These are phyloP conservation scores for Lamellibrachia satsuma DNA, from an alignment of 2,888 invertebrate species.

Conservation along the genomic window DNA sequence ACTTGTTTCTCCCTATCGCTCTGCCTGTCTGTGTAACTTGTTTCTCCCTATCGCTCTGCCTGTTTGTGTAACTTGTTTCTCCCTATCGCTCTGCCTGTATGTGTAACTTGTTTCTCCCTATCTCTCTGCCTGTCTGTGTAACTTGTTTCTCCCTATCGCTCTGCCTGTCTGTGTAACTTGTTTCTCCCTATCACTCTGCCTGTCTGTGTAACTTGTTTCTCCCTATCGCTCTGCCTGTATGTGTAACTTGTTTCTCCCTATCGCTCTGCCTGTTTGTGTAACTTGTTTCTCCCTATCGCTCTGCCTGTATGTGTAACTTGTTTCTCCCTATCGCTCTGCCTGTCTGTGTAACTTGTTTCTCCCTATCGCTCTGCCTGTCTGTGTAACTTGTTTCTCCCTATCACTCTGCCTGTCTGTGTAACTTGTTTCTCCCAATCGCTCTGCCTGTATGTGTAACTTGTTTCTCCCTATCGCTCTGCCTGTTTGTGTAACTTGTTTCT, in stretches of 20 bases:
- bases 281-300: not conserved
- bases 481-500: not conserved
- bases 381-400: not conserved
- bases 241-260: not conserved
- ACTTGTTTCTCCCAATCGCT: not conserved
- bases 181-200: too few species aligned
- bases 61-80: not conserved
- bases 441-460: not conserved
- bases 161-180: not conserved
- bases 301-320: not conserved
- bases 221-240: not conserved
- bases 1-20: not conserved
- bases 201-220: not conserved
- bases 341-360: not conserved
- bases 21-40: not conserved
- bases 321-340: too few species aligned
- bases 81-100: not conserved
- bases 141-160: not conserved
- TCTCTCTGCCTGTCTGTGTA: too few species aligned
- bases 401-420: too few species aligned
- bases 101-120: not conserved
- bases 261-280: too few species aligned
- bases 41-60: too few species aligned
- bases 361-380: not conserved
- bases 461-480: too few species aligned